phyloP scores from a whole-genome alignment of 2,113 vertebrate species.

The Lathamus discolor region DNA sequence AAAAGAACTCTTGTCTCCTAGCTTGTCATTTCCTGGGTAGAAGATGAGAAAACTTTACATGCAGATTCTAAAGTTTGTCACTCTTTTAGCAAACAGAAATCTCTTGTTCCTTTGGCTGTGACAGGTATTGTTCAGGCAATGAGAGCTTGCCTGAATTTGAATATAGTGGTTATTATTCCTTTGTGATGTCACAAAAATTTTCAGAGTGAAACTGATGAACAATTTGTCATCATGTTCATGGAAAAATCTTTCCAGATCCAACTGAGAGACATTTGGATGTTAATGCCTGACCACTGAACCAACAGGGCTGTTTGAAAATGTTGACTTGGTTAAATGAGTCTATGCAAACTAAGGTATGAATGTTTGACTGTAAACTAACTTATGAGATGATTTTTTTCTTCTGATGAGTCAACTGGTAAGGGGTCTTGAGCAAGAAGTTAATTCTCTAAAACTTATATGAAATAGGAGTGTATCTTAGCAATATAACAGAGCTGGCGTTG shows the following conservation, averaged over 20 bases:
- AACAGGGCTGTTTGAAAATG: not conserved
- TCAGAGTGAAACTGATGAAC: not conserved
- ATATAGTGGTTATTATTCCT: not conserved
- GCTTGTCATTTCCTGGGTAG: not conserved
- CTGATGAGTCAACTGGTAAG: not conserved
- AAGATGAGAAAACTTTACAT: not conserved
- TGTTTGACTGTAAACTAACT: not conserved
- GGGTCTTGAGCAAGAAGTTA: not conserved
- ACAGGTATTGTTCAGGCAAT: not conserved
- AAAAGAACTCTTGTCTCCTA: not conserved
- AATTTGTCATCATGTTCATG: not conserved
- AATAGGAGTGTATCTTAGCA: not conserved
- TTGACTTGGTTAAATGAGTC: not conserved
- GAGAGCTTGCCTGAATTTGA: not conserved
- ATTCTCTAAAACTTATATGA: not conserved
- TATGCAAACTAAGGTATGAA: not conserved
- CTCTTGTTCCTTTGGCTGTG: not conserved
- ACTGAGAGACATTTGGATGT: not conserved
- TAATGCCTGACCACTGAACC: not conserved
- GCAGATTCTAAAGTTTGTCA: not conserved
- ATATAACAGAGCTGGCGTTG: not conserved
- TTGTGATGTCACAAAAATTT: not conserved
- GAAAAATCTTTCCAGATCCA: not conserved
- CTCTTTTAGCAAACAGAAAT: not conserved
- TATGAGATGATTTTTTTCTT: not conserved